These are phyloP conservation scores for Bicyclus anynana DNA, from an alignment of 1,140 invertebrate species.

Conservation along the genomic window DNA sequence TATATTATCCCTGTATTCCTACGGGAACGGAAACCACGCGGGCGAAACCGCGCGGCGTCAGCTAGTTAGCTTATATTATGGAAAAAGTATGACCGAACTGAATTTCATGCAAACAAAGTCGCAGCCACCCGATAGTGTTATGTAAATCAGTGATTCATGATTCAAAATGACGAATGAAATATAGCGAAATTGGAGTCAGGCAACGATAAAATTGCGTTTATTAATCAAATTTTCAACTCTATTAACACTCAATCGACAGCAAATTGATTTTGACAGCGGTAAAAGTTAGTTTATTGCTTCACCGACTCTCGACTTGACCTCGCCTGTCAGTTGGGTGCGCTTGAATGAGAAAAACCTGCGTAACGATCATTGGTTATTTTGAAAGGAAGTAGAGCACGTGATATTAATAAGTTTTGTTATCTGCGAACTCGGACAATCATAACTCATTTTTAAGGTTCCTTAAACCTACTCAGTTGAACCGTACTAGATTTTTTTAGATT, in stretches of 20 bases:
- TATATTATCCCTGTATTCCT: no score
- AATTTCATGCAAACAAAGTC: no score
- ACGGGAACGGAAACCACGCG: no score
- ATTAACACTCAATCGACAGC: neutral
- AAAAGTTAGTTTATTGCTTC: conserved; percentile 28
- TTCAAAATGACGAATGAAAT: conserved; percentile 33
- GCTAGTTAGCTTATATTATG: no score
- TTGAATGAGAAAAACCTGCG: conserved; percentile 34
- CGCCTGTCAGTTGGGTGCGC: conserved; percentile 30
- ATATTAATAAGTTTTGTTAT: conserved; percentile 15
- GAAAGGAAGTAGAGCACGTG: conserved; percentile 11
- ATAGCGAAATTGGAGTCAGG: conserved; percentile 25
- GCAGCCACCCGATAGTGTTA: no score
- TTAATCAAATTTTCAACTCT: conserved; percentile 7
- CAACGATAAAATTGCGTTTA: conserved; percentile 19
- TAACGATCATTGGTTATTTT: conserved; percentile 45
- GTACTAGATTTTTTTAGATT: no score
- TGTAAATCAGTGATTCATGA: conserved; percentile 27
- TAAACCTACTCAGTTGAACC: no score
- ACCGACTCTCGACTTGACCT: conserved; percentile 36
- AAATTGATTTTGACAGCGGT: conserved; percentile 21
- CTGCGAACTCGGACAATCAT: conserved; percentile 6
- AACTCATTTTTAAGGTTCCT: neutral
- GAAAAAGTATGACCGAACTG: no score
- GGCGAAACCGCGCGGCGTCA: no score